A percentile compares a stretch with the other conserved stretches of the same genome.
Evolutionary conservation across 1,140 invertebrate genomes (phyloP).

Genomic region (Drosophila fuyamai): DNA sequence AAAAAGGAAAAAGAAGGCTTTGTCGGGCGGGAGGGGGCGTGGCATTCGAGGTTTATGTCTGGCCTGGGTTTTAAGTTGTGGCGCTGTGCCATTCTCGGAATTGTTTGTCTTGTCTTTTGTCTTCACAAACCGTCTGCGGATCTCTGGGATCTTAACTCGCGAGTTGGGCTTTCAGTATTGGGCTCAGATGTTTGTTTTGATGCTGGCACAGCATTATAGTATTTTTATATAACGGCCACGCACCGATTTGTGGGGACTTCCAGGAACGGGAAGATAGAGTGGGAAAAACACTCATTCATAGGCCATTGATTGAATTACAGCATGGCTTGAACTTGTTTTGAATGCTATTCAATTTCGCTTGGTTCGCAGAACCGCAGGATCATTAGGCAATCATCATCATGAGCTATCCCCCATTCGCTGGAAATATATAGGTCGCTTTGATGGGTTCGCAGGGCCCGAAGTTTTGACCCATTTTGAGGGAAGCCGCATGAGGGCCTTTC

Average conservation of each 20-base stretch:
- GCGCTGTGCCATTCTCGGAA: constrained; percentile 65
- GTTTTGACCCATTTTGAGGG: constrained; percentile 52
- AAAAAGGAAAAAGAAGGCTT: constrained; percentile 5
- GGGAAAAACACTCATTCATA: constrained; percentile 64
- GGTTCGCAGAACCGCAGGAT: constrained; percentile 52
- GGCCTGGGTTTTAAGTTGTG: constrained; percentile 47
- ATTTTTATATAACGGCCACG: constrained; percentile 54
- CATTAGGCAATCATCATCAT: constrained; percentile 38
- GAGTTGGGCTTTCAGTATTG: constrained; percentile 10
- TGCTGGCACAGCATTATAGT: constrained; percentile 64
- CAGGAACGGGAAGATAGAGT: constrained; percentile 48
- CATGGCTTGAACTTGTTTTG: constrained; percentile 27
- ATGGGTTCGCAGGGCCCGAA: constrained; percentile 29
- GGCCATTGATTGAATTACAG: constrained; percentile 73
- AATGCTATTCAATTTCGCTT: constrained; percentile 43
- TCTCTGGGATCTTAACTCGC: constrained; percentile 25
- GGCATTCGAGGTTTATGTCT: constrained; percentile 53
- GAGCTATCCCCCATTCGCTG: constrained; percentile 35
- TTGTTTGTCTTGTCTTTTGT: constrained; percentile 72
- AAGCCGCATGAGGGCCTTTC: constrained; percentile 57
- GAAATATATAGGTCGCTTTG: constrained; percentile 46
- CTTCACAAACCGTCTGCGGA: constrained; percentile 41
- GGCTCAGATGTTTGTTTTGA: constrained; percentile 58
- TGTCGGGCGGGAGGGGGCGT: constrained; percentile 2
- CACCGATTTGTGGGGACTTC: constrained; percentile 53